Evolutionary conservation across 2,113 vertebrate species (phyloP), one percentile per base, ranked within the genome.

Genomic region (Mastomys natalensis): DNA sequence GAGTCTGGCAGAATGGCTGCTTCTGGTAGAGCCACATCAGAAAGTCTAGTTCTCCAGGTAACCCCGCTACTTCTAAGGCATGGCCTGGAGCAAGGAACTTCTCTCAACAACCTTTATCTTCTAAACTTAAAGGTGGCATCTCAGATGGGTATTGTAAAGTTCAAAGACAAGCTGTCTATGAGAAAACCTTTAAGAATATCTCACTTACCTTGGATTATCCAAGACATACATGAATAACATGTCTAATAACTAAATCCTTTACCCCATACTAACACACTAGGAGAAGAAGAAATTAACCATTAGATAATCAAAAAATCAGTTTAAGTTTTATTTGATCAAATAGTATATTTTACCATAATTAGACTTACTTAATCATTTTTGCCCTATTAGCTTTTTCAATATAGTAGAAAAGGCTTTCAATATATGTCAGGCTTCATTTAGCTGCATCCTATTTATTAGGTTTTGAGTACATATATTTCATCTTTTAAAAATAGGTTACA

Each of bases 341-440:
- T 62, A 92, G 19, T 88, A n/a, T 53, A 81, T 81, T 91, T 81
- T 91, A 89, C 74, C n/a, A 62, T 76, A 66, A 22, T 62, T 66
- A 89, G 68, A 29, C 48, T 89, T 94, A 85, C 77, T 77, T 66
- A 68, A 60, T 93, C 53, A 91, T 89, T 92, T 88, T 76, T 87
- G 77, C 24, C 73, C 62, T 51, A 24, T 90, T 51, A 72, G 17
- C 55, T 89, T 84, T 34, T 95, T 37, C 64, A 90, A 64, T 64
- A 0, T 66, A 40, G 77, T 66, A 16, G 43, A 45, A 86, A 64
- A 93, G 17, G n/a, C 51, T 51, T 51, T 51, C 51, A 51, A 51
- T 0, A 34, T 86, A 48, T 22, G 34, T 89, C 45, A 84, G 77
- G 29, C 53, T 82, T 94, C 48, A 60, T 26, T 89, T 64, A 72